A percentile compares a stretch with the other conserved stretches of the same genome.
These are phyloP conservation scores for Pegoplata infirma DNA, from an alignment of 2,888 invertebrate species.

Conservation along the genomic window DNA sequence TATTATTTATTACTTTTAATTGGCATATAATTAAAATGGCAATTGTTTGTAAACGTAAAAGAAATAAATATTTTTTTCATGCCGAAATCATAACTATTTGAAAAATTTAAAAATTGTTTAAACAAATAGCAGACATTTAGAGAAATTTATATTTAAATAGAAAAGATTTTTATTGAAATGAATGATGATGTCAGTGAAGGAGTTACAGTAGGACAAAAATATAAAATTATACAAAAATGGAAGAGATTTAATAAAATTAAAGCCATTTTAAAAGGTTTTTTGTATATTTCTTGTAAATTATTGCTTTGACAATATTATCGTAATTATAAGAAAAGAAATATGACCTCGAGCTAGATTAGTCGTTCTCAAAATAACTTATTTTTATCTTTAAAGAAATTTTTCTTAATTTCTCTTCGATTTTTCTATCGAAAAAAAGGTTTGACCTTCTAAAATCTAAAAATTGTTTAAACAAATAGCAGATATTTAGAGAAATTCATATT, in stretches of 20 bases:
- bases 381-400: no score
- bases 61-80: background rate
- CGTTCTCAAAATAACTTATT: no score
- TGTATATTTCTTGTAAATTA: no score
- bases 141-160: background rate
- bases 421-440: no score
- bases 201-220: background rate
- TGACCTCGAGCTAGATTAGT: no score
- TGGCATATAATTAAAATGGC: slow-evolving; percentile 27
- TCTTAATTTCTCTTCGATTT: no score
- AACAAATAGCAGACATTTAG: slow-evolving; percentile 4
- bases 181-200: background rate
- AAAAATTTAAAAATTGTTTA: background rate
- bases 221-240: no score
- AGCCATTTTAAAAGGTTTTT: no score
- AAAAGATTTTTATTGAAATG: background rate
- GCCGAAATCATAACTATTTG: slow-evolving; percentile 7
- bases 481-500: slow-evolving; percentile 2
- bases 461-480: slow-evolving; percentile 8
- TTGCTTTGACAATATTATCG: no score
- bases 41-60: slow-evolving; percentile 36
- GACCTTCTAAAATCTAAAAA: background rate
- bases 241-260: no score
- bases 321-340: no score
- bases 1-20: slow-evolving; percentile 34